Evolutionary conservation across 2,888 invertebrate genomes (phyloP).

Genomic region (Morpho achilles): DNA sequence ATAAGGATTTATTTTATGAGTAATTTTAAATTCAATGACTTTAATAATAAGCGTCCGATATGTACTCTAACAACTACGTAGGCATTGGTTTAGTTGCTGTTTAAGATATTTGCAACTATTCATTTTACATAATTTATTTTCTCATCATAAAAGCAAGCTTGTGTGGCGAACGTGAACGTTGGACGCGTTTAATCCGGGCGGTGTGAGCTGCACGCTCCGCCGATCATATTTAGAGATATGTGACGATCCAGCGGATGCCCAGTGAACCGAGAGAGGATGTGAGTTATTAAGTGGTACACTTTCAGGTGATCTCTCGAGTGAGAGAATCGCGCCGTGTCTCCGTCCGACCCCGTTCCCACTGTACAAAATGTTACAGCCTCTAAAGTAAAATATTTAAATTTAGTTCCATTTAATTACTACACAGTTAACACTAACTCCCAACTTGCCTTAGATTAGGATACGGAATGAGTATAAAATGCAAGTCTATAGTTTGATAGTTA

Average conservation of each 20-base stretch:
- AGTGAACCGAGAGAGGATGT: conserved; percentile 76
- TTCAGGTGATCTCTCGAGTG: conserved; percentile 78
- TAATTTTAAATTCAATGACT: too few species aligned
- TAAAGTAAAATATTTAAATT: not conserved
- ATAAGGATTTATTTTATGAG: too few species aligned
- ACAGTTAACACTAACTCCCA: too few species aligned
- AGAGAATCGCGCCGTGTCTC: conserved; percentile 61
- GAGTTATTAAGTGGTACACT: conserved; percentile 77
- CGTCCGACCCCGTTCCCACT: conserved; percentile 34
- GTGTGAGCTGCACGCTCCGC: conserved; percentile 60
- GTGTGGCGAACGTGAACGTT: conserved; percentile 15
- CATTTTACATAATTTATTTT: conserved; percentile 5
- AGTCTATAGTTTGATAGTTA: conserved; percentile 4
- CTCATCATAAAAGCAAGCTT: conserved; percentile 13
- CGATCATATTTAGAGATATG: conserved; percentile 75
- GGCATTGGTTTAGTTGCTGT: too few species aligned
- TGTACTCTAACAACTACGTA: too few species aligned
- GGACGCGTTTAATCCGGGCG: conserved; percentile 39
- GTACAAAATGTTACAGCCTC: conserved; percentile 26
- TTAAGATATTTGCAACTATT: too few species aligned
- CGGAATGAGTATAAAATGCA: not conserved
- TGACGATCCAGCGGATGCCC: conserved; percentile 76
- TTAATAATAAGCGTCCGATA: too few species aligned
- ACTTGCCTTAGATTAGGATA: too few species aligned
- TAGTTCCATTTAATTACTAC: too few species aligned